phyloP scores from a whole-genome alignment of 1,140 invertebrate genomes.

The Brachionus plicatilis region DNA sequence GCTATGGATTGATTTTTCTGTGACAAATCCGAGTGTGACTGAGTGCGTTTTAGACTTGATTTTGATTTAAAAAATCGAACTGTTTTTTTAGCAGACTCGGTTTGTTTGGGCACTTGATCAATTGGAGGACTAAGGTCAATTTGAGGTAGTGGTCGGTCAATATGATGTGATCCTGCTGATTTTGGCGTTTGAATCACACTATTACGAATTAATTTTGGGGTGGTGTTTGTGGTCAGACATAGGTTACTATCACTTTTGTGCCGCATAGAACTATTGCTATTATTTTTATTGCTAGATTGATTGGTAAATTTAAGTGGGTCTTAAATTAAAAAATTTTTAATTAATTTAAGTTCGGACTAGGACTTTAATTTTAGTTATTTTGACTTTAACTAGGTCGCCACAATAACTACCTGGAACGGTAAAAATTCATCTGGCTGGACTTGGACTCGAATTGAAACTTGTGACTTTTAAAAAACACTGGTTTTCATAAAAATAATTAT shows the following conservation, averaged over 20 bases:
- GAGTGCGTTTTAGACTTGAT: background rate
- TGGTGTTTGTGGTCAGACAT: background rate
- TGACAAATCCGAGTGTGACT: background rate
- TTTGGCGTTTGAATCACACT: background rate
- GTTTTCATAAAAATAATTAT: too few species aligned
- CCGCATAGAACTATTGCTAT: background rate
- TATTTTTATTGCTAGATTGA: background rate
- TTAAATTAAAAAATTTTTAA: background rate
- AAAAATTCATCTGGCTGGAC: too few species aligned
- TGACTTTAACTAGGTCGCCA: too few species aligned
- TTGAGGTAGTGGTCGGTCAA: background rate
- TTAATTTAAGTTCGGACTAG: too few species aligned
- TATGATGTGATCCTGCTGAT: background rate
- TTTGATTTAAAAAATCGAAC: background rate
- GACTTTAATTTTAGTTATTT: too few species aligned
- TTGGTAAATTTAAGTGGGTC: conserved; percentile 13
- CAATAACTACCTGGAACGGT: too few species aligned
- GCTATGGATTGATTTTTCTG: background rate
- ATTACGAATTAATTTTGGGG: background rate
- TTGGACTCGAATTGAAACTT: too few species aligned
- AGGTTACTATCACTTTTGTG: conserved; percentile 22
- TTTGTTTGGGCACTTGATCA: background rate
- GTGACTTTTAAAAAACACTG: too few species aligned
- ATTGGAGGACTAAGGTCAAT: background rate
- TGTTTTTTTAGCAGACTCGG: background rate